Evolutionary conservation across 2,888 invertebrate species (phyloP).

Genomic region (Amitus sp.): DNA sequence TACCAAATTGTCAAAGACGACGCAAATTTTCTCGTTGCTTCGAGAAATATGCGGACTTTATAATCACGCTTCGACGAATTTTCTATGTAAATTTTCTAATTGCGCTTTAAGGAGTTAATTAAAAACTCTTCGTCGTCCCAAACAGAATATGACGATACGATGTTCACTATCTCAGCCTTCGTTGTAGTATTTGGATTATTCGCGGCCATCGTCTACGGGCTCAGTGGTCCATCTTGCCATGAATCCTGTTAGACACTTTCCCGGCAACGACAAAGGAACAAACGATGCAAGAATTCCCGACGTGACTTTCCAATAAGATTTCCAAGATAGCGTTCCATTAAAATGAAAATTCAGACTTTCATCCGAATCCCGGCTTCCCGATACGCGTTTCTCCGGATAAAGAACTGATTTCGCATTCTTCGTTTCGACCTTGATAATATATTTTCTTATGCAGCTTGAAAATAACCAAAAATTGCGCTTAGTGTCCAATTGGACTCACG

Average conservation of each 20-base stretch:
- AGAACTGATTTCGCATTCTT: too few species aligned
- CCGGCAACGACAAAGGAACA: constrained; percentile 21
- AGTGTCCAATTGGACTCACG: too few species aligned
- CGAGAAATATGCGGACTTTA: too few species aligned
- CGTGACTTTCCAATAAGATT: constrained; percentile 14
- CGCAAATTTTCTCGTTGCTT: too few species aligned
- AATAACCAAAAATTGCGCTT: too few species aligned
- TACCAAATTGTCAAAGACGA: too few species aligned
- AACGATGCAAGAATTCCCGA: constrained; percentile 11
- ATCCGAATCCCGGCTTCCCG: too few species aligned
- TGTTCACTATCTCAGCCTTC: constrained; percentile 52
- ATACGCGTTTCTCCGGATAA: background rate
- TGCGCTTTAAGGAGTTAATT: constrained; percentile 7
- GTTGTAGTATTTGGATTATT: constrained; percentile 50
- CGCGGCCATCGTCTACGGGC: constrained; percentile 48
- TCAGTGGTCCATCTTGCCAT: constrained; percentile 47
- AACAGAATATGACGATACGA: constrained; percentile 49
- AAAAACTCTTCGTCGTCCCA: constrained; percentile 22
- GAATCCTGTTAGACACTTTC: constrained; percentile 34
- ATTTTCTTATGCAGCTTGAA: too few species aligned
- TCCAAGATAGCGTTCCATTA: background rate
- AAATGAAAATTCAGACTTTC: background rate
- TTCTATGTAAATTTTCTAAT: too few species aligned
- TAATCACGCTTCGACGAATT: background rate
- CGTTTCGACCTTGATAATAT: too few species aligned